Evolutionary conservation across 2,113 vertebrate species (phyloP).

Genomic region (Theristicus caerulescens): DNA sequence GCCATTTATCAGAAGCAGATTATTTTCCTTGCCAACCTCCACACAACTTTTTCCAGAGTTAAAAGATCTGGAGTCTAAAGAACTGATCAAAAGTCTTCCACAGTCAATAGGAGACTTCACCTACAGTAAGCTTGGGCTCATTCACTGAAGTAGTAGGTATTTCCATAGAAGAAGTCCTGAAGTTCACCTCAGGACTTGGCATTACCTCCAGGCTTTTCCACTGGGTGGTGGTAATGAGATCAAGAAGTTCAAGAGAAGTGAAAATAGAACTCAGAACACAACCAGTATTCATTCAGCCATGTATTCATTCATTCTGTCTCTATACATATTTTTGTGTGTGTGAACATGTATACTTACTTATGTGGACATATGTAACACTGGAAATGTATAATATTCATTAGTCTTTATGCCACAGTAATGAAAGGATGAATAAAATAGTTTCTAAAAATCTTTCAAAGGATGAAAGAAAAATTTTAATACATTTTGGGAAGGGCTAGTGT

Average conservation of each 20-base stretch:
- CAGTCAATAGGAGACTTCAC: not conserved
- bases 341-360: rapidly evolving
- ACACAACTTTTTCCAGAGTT: not conserved
- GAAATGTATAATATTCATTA: not conserved
- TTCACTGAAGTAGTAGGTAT: not conserved
- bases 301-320: not conserved
- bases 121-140: not conserved
- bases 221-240: constrained; percentile 44
- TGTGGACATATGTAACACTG: rapidly evolving
- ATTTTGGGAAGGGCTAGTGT: not conserved
- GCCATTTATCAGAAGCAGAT: not conserved
- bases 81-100: not conserved
- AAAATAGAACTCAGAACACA: not conserved
- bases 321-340: not conserved
- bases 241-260: not conserved
- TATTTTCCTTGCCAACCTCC: not conserved
- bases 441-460: not conserved
- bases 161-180: not conserved
- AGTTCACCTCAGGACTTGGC: not conserved
- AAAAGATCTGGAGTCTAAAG: not conserved
- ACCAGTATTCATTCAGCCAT: not conserved
- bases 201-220: not conserved
- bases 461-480: not conserved
- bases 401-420: not conserved
- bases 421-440: not conserved